Evolutionary conservation across 1,140 invertebrate species (phyloP), one percentile per base, ranked within the genome.

Genomic region (Hermetia illucens): DNA sequence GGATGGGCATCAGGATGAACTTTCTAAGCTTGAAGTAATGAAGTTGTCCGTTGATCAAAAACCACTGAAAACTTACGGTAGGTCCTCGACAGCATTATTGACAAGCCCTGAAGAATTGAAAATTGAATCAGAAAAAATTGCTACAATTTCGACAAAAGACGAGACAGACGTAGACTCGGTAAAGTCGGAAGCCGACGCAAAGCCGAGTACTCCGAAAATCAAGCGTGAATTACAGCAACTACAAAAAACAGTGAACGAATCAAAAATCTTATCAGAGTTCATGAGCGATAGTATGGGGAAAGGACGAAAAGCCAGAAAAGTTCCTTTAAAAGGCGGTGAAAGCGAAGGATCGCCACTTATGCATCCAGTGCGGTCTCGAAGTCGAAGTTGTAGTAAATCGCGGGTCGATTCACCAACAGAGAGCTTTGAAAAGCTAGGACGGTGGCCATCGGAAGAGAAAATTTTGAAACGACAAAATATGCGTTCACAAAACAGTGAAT

Each of bases 401-500:
- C 3, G 6, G 12, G 10, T 18, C 20, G 4, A 40, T 18, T 34
- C 15, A 8, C 3, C 12, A 18, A n/a, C 17, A 13, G 3, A 16
- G 21, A 5, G 31, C 22, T 38, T 38, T 29, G 2, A 22, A 22
- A 10, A 40, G 20, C 15, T 30, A 34, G 19, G 24, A 21, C 18
- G 31, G 16, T 34, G 16, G 36, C 43, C 40, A 9, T 44, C 43
- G 3, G 42, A 42, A 21, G 38, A 44, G 21, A 39, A 34, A 33
- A n/a, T 34, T 34, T 29, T 20, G 4, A 40, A 41, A 10, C 45
- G 55, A 3, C 25, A 45, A 19, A 55, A 56, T 40, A 64, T 71
- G 54, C 49, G 70, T 30, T 72, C 67, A 15, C 64, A 70, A 46
- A 73, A 72, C 50, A 63, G 68, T 16, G 71, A 74, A 24, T 72